Evolutionary conservation across 2,888 invertebrate genomes (phyloP), one percentile per base, ranked within the genome.

Genomic region (Aspidiotus destructor): DNA sequence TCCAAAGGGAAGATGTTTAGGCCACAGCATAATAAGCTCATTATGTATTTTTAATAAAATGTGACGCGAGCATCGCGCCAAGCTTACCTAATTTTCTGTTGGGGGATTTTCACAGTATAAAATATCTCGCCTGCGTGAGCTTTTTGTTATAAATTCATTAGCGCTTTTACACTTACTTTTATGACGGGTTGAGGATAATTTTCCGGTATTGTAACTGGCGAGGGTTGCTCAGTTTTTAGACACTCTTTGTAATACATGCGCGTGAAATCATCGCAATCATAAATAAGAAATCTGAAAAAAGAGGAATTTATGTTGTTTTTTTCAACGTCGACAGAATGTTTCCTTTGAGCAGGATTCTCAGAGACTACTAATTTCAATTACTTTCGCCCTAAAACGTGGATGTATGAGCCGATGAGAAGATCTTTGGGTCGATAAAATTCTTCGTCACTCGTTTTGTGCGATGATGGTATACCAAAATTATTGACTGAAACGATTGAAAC

Each of bases 201-300:
- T 61, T 69, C 53, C 71, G 73, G 60, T 11, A 78, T 74, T 54
- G 77, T 74, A 52, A 81, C 76, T 0, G 76, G 72, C 1, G 77
- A 73, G 16, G 71, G 77, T 73, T 81, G 81, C 64, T 78, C 78
- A 41, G 80, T 79, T 69, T 79, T 77, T 17, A 80, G 73, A 2
- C 77, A 77, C 64, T 78, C 77, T 71, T 76, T 75, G 76, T 83
- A 92, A 77, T 88, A 92, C 72, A 82, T 84, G 73, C 89, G 83
- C 0, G 92, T 92, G 77, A 89, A 91, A 16, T 80, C 77, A 75
- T 92, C 92, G 75, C 89, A 89, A 76, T 92, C 88, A 73, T 84
- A 86, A 7, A 93, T 77, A 9, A 91, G 79, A 78, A 92, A 87
- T 72, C 83, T 74, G 62, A 3, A 62, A 62, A n/a, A 73, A 69